Percentiles rank a stretch among this genome's conserved stretches.
phyloP scores from a whole-genome alignment of 2,888 invertebrate species.

The Trilocha varians region DNA sequence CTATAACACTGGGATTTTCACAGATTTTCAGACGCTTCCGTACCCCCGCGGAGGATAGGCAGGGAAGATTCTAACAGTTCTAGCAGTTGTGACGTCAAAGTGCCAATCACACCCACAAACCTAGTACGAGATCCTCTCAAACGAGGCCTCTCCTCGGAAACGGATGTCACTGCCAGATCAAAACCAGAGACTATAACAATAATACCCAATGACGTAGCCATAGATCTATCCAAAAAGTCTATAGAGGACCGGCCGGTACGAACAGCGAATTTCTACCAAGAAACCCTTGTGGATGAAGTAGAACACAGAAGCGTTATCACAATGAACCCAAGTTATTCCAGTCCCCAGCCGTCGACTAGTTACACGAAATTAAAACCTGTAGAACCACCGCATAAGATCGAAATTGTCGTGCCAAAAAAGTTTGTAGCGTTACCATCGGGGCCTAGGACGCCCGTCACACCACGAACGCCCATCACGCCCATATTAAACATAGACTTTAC shows the following conservation, averaged over 20 bases:
- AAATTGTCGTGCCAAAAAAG: constrained; percentile 32
- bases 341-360: constrained; percentile 59
- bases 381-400: constrained; percentile 30
- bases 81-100: constrained; percentile 33
- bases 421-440: constrained; percentile 16
- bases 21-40: constrained; percentile 48
- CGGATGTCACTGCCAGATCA: constrained; percentile 25
- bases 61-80: constrained; percentile 57
- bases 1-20: too few relatives aligned
- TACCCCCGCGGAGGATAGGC: constrained; percentile 39
- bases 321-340: constrained; percentile 49
- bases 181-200: constrained; percentile 34
- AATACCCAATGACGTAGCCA: constrained; percentile 32
- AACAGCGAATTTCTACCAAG: constrained; percentile 61
- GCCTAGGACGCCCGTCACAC: constrained; percentile 20
- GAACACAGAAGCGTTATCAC: constrained; percentile 53
- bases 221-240: constrained; percentile 46
- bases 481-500: constrained; percentile 61
- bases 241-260: constrained; percentile 30
- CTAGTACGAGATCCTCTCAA: constrained; percentile 27
- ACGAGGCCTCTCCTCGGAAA: constrained; percentile 29
- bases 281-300: constrained; percentile 45
- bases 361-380: constrained; percentile 32
- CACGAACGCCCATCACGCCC: constrained; percentile 40
- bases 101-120: constrained; percentile 7